phyloP scores from a whole-genome alignment of 2,113 vertebrate species.

The Merops nubicus region DNA sequence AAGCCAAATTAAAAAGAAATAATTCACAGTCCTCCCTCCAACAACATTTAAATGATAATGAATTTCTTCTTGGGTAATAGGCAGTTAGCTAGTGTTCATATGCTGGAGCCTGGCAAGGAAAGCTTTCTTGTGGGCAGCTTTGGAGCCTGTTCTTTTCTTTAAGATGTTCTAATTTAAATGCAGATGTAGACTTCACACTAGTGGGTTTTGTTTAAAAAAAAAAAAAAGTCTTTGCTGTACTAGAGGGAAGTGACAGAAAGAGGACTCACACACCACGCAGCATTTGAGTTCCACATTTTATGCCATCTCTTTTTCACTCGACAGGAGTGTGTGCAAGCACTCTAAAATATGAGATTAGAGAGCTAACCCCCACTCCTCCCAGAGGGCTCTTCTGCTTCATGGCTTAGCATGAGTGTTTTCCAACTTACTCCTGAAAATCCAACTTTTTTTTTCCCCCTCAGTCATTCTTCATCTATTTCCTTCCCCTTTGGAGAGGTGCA shows the following conservation, averaged over 20 bases:
- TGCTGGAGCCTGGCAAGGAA: conserved; percentile 58
- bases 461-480: conserved; percentile 27
- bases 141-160: conserved; percentile 69
- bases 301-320: background rate
- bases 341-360: background rate
- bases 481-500: background rate
- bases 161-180: conserved; percentile 78
- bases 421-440: background rate
- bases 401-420: background rate
- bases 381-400: background rate
- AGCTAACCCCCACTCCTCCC: background rate
- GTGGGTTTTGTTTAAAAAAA: conserved; percentile 28
- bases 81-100: conserved; percentile 53
- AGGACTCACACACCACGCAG: background rate
- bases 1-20: conserved; percentile 37
- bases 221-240: background rate
- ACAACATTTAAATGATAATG: conserved; percentile 42
- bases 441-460: background rate
- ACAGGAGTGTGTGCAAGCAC: background rate
- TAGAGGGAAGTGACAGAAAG: conserved; percentile 43
- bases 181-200: conserved; percentile 70
- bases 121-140: conserved; percentile 54
- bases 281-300: background rate
- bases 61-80: conserved; percentile 47
- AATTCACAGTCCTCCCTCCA: conserved; percentile 32